A percentile compares a stretch with the other conserved stretches of the same genome.
These are phyloP conservation scores for Mobula birostris DNA, from an alignment of 2,113 vertebrate species.

Conservation along the genomic window DNA sequence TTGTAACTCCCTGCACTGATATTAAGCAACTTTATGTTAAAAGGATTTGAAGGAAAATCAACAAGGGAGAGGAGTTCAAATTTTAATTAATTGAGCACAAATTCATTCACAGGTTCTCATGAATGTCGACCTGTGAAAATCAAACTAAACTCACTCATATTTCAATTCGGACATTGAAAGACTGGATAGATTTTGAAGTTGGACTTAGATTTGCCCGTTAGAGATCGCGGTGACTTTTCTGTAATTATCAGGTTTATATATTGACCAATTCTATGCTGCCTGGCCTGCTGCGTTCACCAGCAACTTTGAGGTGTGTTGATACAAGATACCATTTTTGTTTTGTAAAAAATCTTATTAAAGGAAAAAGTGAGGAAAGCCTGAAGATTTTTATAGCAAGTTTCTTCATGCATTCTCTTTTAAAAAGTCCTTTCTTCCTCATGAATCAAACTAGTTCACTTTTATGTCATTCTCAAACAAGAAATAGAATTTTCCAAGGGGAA, in stretches of 20 bases:
- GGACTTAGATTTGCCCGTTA: neutral
- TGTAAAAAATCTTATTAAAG: neutral
- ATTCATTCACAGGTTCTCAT: neutral
- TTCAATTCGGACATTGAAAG: neutral
- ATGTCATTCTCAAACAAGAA: neutral
- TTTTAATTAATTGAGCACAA: slow-evolving; percentile 3
- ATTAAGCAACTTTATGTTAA: neutral
- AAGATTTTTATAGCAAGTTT: neutral
- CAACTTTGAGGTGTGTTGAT: too few species aligned
- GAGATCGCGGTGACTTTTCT: neutral
- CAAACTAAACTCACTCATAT: neutral
- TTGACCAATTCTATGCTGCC: neutral
- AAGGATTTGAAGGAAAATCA: neutral
- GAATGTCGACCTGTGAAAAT: slow-evolving; percentile 2
- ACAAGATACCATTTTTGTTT: neutral
- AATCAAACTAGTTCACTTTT: neutral
- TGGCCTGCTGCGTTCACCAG: too few species aligned
- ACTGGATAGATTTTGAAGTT: neutral
- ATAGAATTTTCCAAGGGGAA: neutral
- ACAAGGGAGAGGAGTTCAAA: neutral
- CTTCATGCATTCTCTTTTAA: neutral
- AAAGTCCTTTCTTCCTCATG: neutral
- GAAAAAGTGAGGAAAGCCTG: neutral
- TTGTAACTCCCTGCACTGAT: neutral
- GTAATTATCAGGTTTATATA: neutral